Conservation (phyloP, 2,888 invertebrate genomes). For the Pharmacophagus antenor region DNA sequence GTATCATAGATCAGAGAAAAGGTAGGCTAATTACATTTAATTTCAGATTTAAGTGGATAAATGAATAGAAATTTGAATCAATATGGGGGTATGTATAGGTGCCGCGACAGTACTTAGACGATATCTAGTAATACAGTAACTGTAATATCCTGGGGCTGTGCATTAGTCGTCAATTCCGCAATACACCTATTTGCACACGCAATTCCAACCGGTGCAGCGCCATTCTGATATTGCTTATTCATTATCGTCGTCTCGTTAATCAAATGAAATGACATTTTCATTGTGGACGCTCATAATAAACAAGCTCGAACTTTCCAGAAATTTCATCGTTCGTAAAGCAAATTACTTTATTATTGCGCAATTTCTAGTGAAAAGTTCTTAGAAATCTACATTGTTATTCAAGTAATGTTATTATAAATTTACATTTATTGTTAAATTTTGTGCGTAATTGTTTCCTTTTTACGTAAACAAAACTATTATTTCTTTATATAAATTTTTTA, state of each 20-base stretch:
- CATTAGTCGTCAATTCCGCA: background rate
- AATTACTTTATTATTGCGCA: background rate
- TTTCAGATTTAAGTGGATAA: no score
- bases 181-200: background rate
- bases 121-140: background rate
- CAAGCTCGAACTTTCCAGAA: background rate
- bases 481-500: no score
- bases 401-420: no score
- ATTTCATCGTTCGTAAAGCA: background rate
- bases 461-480: no score
- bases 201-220: background rate
- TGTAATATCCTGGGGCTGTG: background rate
- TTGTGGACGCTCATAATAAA: background rate
- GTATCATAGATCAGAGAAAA: no score
- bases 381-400: no score
- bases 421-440: no score
- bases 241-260: slow-evolving; percentile 59
- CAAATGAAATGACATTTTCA: slow-evolving; percentile 53
- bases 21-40: no score
- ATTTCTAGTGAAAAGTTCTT: background rate
- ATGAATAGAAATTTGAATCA: no score
- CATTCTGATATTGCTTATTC: background rate
- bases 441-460: no score
- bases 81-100: no score
- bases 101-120: no score